These are phyloP conservation scores for Rhynchotus rufescens DNA, from an alignment of 2,797 vertebrate genomes.

Conservation along the genomic window DNA sequence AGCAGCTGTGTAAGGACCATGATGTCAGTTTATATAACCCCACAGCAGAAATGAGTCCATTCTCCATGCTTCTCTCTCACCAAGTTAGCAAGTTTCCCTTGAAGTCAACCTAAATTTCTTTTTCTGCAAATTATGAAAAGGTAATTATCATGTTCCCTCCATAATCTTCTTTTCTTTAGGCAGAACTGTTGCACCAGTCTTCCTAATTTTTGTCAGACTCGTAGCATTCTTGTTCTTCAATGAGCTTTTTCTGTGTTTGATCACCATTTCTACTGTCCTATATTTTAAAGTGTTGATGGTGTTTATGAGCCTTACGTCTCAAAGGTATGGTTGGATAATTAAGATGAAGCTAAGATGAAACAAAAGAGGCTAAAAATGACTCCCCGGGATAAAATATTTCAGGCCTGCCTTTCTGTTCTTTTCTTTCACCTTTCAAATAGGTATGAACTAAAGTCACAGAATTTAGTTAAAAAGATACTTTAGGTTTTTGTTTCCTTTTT, in stretches of 20 bases:
- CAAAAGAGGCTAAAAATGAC: background rate
- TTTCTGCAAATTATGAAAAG: background rate
- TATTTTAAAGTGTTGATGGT: background rate
- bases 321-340: background rate
- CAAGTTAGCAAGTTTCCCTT: background rate
- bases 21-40: background rate
- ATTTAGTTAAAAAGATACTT: background rate
- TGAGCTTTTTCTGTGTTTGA: background rate
- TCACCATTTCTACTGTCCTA: background rate
- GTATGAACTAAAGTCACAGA: background rate
- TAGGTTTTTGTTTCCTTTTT: background rate
- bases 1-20: background rate
- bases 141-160: background rate
- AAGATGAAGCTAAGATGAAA: background rate
- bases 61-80: background rate
- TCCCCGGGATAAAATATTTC: background rate
- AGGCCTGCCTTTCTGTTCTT: background rate
- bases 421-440: background rate
- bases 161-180: background rate
- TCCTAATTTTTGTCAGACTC: background rate
- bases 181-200: background rate
- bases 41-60: background rate
- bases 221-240: background rate
- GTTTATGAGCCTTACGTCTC: background rate
- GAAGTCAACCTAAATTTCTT: background rate